A percentile compares a stretch with the other conserved stretches of the same genome.
phyloP scores from a whole-genome alignment of 1,140 invertebrate genomes.

The Bombus cullumanus region DNA sequence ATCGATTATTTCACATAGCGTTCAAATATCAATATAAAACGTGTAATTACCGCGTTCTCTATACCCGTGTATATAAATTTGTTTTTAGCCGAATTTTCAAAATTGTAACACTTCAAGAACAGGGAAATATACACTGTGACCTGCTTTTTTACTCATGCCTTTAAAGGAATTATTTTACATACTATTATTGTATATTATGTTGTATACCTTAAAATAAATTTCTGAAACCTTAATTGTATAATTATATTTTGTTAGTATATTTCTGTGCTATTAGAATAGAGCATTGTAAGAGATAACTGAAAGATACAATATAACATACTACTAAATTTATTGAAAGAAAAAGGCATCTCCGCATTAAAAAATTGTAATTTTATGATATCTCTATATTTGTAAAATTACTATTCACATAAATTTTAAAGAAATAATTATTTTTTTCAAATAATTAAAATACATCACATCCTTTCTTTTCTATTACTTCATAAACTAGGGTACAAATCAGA shows the following conservation, averaged over 20 bases:
- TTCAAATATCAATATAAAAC: not conserved
- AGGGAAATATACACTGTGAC: not conserved
- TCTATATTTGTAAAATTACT: too few relatives aligned
- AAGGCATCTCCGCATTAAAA: too few relatives aligned
- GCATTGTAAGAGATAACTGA: too few relatives aligned
- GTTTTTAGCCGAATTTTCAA: not conserved
- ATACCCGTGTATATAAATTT: not conserved
- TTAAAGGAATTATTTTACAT: not conserved
- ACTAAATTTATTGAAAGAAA: too few relatives aligned
- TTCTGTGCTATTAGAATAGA: too few relatives aligned
- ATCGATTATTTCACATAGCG: not conserved
- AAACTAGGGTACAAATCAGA: too few relatives aligned
- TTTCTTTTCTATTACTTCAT: too few relatives aligned
- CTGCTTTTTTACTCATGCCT: not conserved
- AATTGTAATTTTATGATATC: too few relatives aligned
- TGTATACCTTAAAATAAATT: slow-evolving; percentile 55
- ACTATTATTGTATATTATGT: slow-evolving; percentile 26
- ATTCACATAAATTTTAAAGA: too few relatives aligned
- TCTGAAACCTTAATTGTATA: not conserved
- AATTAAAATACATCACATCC: too few relatives aligned
- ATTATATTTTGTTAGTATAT: not conserved
- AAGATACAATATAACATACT: too few relatives aligned
- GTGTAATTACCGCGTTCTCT: not conserved
- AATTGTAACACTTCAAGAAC: not conserved
- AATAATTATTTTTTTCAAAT: too few relatives aligned